Base-by-base conservation (phyloP, 2,888 invertebrate genomes). In the Ophioninae sp. region DNA sequence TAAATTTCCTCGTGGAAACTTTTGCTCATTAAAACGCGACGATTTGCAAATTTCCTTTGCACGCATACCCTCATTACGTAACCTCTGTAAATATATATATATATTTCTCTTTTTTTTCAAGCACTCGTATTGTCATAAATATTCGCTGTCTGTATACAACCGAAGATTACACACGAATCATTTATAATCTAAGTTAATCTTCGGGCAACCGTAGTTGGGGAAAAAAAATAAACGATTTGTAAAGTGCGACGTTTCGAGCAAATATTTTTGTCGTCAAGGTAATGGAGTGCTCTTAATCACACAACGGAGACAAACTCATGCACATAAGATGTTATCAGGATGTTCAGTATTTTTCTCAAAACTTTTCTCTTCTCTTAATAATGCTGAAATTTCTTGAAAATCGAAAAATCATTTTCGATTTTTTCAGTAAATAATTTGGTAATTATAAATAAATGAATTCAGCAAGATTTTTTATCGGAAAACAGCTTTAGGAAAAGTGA, bases 41-140 rank as follows among this genome's bases (percentile, higher is more conserved):
- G 68, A 50, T 68, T 21, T 6, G 17, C n/a, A 57, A 69, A 56
- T 70, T 70, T 37, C 17, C 37, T 70, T 39, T 57, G 23, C 70
- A 70, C 37, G 57, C 37, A 37, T 20, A 13, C 56, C 57, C 8
- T 37, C 57, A 57, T 57, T 37, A 56, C 57, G n/a, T 23, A 37
- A 70, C 37, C 6, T 23, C 10, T 57, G 37, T 37, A 70, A 3
- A 57, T 70, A 37, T 57, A 8, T 57, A 17, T 30, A 6, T 8
- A 57, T 57, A 1, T n/a, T 10, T 13, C 17, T 21, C 20, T 59
- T 59, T 30, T 37, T n/a, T 39, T 17, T 39, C 37, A 17, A 50
- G 6, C 17, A 50, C 6, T 50, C 50, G 50, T 13, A 6, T 50
- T 50, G 13, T 13, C 17, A 17, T 56, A 56, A 69, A 30, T 69